Conservation (phyloP, 2,888 invertebrate genomes). For the Amphipoea oculea region DNA sequence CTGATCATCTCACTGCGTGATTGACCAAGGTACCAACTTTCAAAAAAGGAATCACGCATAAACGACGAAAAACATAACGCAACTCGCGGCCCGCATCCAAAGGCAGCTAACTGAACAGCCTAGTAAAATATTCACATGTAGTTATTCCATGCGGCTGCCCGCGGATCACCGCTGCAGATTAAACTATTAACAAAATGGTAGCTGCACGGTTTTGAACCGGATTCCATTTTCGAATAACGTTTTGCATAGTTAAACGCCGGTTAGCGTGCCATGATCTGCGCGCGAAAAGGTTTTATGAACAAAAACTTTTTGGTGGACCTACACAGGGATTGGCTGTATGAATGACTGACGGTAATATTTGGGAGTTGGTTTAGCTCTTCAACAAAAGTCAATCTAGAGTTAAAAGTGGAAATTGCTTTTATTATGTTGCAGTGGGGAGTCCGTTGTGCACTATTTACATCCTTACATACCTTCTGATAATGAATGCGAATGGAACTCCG, state of each 20-base stretch:
- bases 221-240: conserved; percentile 71
- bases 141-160: conserved; percentile 78
- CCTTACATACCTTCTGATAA: no score
- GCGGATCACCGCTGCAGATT: conserved; percentile 83
- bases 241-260: conserved; percentile 74
- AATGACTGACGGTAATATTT: not conserved
- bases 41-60: conserved; percentile 36
- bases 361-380: not conserved
- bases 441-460: not conserved
- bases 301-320: conserved; percentile 50
- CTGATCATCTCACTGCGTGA: not conserved
- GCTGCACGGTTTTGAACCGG: conserved; percentile 68
- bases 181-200: conserved; percentile 87
- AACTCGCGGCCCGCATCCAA: conserved; percentile 46
- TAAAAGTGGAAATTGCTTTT: not conserved
- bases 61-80: conserved; percentile 55
- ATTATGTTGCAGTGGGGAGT: not conserved
- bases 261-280: conserved; percentile 64
- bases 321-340: conserved; percentile 33
- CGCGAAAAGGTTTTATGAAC: conserved; percentile 63
- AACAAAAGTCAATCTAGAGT: not conserved
- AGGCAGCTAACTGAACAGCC: conserved; percentile 65
- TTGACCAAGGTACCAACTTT: not conserved
- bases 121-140: conserved; percentile 83
- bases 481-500: no score